These are phyloP conservation scores for Chloromyia formosa DNA, from an alignment of 2,888 invertebrate genomes.

Conservation along the genomic window DNA sequence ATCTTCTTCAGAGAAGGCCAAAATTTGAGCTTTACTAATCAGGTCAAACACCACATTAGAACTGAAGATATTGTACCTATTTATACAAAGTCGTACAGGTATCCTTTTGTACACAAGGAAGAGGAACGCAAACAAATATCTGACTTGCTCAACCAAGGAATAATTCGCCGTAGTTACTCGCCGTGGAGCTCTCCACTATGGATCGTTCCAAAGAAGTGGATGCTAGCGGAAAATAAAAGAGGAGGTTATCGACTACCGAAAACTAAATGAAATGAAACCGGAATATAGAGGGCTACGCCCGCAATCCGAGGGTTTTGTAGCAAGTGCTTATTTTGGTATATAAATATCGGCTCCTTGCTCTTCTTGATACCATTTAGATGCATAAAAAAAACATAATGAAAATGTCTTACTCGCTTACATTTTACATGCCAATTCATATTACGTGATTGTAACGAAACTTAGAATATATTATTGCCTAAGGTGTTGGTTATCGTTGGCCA, in stretches of 20 bases:
- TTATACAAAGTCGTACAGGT: constrained; percentile 15
- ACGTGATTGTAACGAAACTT: no score
- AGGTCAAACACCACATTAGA: constrained; percentile 1
- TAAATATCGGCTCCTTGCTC: no score
- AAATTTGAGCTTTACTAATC: constrained; percentile 4
- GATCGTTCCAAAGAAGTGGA: constrained; percentile 12
- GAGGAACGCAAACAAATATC: neutral
- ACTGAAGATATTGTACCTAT: constrained; percentile 1
- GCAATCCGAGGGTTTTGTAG: no score
- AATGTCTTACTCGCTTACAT: no score
- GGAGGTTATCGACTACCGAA: constrained; percentile 52
- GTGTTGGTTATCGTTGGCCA: no score
- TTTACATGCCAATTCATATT: no score
- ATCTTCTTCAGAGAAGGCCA: constrained; percentile 11
- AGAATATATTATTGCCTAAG: no score
- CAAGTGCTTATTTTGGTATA: no score
- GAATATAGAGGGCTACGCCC: no score
- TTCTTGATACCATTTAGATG: no score
- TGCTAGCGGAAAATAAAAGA: constrained; percentile 46
- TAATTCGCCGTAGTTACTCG: constrained; percentile 12
- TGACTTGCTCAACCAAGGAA: neutral
- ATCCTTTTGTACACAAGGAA: neutral
- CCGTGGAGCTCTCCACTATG: constrained; percentile 20
- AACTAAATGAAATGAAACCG: constrained; percentile 52
- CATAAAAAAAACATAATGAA: no score